Evolutionary conservation across 2,888 invertebrate genomes (phyloP).

Genomic region (Carabus problematicus): DNA sequence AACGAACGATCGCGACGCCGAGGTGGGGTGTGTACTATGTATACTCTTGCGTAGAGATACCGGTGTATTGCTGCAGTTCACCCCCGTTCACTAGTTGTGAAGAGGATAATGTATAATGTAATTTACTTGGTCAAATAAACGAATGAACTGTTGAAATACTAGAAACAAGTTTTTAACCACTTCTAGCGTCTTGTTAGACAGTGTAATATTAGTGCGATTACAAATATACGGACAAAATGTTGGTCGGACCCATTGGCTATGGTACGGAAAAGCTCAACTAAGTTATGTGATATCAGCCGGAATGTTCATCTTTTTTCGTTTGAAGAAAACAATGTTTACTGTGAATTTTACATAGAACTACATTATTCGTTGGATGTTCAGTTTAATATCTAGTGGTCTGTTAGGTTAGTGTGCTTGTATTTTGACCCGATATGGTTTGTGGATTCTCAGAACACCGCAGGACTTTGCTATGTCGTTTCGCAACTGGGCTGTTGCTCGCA

Average conservation of each 20-base stretch:
- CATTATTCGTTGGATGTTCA: slow-evolving; percentile 24
- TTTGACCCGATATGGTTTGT: slow-evolving; percentile 42
- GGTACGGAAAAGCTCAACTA: slow-evolving; percentile 35
- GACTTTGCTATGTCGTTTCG: slow-evolving; percentile 40
- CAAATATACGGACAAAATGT: slow-evolving; percentile 20
- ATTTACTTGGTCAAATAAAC: slow-evolving; percentile 18
- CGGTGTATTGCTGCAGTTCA: slow-evolving; percentile 40
- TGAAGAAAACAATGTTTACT: slow-evolving; percentile 35
- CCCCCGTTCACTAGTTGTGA: slow-evolving; percentile 20
- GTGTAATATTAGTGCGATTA: slow-evolving; percentile 9
- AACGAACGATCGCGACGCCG: slow-evolving; percentile 35
- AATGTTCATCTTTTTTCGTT: slow-evolving; percentile 20
- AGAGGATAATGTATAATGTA: slow-evolving; percentile 32
- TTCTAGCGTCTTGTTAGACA: not conserved
- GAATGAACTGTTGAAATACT: not conserved
- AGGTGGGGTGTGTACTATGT: slow-evolving; percentile 40
- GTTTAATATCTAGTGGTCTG: slow-evolving; percentile 37
- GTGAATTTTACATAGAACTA: slow-evolving; percentile 29
- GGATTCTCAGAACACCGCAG: slow-evolving; percentile 36
- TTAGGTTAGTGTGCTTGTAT: slow-evolving; percentile 41
- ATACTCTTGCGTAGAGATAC: slow-evolving; percentile 32
- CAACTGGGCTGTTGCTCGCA: slow-evolving; percentile 47
- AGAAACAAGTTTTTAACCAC: not conserved
- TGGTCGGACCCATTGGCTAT: slow-evolving; percentile 14
- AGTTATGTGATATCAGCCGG: slow-evolving; percentile 32